Percentiles rank a stretch among this genome's conserved stretches.
Conservation (phyloP, 2,888 invertebrate species). For the Drosophila nr. perissopoda region DNA sequence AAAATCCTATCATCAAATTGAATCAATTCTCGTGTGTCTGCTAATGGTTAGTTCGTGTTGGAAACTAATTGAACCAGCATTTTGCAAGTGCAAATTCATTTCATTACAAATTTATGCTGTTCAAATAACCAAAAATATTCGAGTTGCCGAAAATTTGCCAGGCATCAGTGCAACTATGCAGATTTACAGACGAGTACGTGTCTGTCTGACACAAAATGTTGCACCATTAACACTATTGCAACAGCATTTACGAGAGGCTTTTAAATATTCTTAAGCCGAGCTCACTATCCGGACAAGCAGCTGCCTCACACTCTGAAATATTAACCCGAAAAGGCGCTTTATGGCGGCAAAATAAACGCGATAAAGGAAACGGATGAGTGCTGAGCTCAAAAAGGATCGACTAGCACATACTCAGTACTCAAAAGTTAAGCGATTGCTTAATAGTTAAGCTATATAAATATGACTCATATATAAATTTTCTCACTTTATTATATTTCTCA, state of each 20-base stretch:
- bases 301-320: slow-evolving; percentile 39
- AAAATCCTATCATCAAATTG: slow-evolving; percentile 36
- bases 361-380: slow-evolving; percentile 22
- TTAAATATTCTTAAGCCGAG: slow-evolving; percentile 22
- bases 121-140: slow-evolving; percentile 24
- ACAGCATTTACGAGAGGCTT: slow-evolving; percentile 20
- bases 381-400: not conserved
- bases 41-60: slow-evolving; percentile 62
- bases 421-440: not conserved
- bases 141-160: not conserved
- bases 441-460: not conserved
- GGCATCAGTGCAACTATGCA: slow-evolving; percentile 8
- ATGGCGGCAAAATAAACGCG: slow-evolving; percentile 38
- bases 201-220: not conserved
- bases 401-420: not conserved
- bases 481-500: not conserved
- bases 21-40: slow-evolving; percentile 31
- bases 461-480: not conserved
- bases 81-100: slow-evolving; percentile 51
- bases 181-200: not conserved
- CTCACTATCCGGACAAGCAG: slow-evolving; percentile 16
- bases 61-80: slow-evolving; percentile 59
- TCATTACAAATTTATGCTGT: slow-evolving; percentile 34
- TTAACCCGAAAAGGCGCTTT: slow-evolving; percentile 58
- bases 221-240: slow-evolving; percentile 19